Evolutionary conservation across 2,888 invertebrate genomes (phyloP).

Genomic region (Ypsolopha sequella): DNA sequence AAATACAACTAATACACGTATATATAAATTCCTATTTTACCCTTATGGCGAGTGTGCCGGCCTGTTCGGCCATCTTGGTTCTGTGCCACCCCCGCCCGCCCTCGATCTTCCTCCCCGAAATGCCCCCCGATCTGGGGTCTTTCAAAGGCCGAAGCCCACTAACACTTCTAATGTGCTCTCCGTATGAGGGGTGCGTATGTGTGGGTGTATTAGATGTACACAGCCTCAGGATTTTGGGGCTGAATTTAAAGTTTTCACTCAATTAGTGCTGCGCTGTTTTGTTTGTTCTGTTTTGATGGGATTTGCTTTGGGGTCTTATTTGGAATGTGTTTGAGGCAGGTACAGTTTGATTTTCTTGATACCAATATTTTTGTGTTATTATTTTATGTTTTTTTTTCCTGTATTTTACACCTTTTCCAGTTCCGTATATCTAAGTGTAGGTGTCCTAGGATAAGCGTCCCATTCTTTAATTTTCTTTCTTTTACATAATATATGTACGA

Average conservation of each 20-base stretch:
- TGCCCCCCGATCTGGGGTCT: conserved; percentile 65
- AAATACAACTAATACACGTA: conserved; percentile 38
- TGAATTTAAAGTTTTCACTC: conserved; percentile 2
- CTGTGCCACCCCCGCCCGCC: conserved; percentile 50
- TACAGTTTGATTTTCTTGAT: neutral
- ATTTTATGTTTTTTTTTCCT: too few species aligned
- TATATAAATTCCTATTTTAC: conserved; percentile 62
- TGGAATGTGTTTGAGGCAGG: neutral
- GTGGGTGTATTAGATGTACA: conserved; percentile 6
- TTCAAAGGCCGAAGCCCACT: conserved; percentile 66
- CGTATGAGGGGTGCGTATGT: conserved; percentile 21
- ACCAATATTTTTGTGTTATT: too few species aligned
- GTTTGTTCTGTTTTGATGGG: neutral
- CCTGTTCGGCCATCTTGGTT: conserved; percentile 63
- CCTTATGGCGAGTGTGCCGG: conserved; percentile 62
- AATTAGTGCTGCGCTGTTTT: neutral
- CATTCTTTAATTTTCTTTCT: neutral
- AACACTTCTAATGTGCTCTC: conserved; percentile 62
- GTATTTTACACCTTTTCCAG: too few species aligned
- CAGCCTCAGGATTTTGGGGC: conserved; percentile 1
- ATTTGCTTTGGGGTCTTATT: neutral
- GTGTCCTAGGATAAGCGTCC: conserved; percentile 5
- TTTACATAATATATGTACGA: neutral
- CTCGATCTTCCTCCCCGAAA: conserved; percentile 63
- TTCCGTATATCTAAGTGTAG: too few species aligned